Evolutionary conservation across 2,113 vertebrate species (phyloP).

Genomic region (Erythrolamprus reginae): DNA sequence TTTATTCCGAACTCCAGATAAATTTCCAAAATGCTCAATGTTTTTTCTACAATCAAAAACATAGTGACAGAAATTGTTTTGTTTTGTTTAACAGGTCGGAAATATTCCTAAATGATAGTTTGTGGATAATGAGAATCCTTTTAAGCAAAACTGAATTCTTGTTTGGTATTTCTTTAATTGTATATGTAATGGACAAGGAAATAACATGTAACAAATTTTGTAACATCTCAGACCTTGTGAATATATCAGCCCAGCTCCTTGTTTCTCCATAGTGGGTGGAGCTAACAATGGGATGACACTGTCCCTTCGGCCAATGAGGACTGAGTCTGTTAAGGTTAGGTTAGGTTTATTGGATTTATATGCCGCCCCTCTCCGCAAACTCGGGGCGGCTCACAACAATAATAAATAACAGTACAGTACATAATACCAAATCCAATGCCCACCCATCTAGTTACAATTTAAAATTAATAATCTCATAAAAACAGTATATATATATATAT

Average conservation of each 20-base stretch:
- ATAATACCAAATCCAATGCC: too few relatives aligned
- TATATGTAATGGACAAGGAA: background rate
- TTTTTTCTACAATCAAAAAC: background rate
- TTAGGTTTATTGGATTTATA: too few relatives aligned
- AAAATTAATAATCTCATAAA: too few relatives aligned
- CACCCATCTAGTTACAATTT: too few relatives aligned
- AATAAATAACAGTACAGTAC: too few relatives aligned
- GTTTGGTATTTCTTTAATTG: background rate
- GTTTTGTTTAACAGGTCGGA: background rate
- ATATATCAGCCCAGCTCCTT: background rate
- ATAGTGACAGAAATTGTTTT: background rate
- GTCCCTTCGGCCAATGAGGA: too few relatives aligned
- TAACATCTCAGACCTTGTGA: background rate
- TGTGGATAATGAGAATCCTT: background rate
- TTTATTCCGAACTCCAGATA: background rate
- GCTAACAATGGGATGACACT: too few relatives aligned
- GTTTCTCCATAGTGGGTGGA: background rate
- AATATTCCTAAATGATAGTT: background rate
- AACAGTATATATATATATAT: too few relatives aligned
- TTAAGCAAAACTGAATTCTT: background rate
- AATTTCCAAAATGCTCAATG: background rate
- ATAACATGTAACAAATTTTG: background rate
- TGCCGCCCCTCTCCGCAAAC: too few relatives aligned
- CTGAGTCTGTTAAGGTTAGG: too few relatives aligned
- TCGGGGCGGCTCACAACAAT: too few relatives aligned